Evolutionary conservation across 2,113 vertebrate species (phyloP).

Genomic region (Neotoma lepida): DNA sequence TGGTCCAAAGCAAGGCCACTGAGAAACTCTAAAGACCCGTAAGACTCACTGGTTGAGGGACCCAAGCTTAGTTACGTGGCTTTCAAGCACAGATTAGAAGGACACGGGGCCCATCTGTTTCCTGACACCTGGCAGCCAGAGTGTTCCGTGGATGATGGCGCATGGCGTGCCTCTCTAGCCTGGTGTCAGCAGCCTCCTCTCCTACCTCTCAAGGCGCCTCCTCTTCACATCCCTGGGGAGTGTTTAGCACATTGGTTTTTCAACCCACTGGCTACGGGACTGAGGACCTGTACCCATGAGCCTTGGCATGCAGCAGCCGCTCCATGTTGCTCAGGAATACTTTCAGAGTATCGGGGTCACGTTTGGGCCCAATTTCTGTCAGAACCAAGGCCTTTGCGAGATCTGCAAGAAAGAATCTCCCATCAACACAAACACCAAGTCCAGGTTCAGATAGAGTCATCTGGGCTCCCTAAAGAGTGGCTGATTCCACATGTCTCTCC

Average conservation of each 20-base stretch:
- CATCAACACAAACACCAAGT: not conserved
- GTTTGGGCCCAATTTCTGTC: conserved; percentile 92
- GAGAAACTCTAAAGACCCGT: not conserved
- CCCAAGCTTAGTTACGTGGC: not conserved
- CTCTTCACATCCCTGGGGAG: not conserved
- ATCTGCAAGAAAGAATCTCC: conserved; percentile 83
- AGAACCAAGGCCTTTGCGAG: conserved; percentile 92
- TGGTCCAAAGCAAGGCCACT: not conserved
- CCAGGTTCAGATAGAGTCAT: not conserved
- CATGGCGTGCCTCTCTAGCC: not conserved
- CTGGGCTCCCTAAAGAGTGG: not conserved
- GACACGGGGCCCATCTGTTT: not conserved
- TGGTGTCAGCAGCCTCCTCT: not conserved
- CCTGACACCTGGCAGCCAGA: not conserved
- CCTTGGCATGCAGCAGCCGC: conserved; percentile 87
- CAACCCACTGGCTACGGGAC: not conserved
- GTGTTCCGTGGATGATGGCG: not conserved
- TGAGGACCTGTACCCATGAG: conserved; percentile 87
- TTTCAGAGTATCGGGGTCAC: conserved; percentile 90
- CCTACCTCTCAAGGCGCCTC: not conserved
- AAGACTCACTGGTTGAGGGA: not conserved
- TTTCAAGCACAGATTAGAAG: not conserved
- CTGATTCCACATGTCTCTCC: conserved; percentile 9
- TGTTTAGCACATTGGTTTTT: not conserved
- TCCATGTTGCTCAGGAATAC: conserved; percentile 92